Percentiles rank a stretch among this genome's conserved stretches.
Conservation (phyloP, 2,113 vertebrate species). For the Hippopotamus amphibius region DNA sequence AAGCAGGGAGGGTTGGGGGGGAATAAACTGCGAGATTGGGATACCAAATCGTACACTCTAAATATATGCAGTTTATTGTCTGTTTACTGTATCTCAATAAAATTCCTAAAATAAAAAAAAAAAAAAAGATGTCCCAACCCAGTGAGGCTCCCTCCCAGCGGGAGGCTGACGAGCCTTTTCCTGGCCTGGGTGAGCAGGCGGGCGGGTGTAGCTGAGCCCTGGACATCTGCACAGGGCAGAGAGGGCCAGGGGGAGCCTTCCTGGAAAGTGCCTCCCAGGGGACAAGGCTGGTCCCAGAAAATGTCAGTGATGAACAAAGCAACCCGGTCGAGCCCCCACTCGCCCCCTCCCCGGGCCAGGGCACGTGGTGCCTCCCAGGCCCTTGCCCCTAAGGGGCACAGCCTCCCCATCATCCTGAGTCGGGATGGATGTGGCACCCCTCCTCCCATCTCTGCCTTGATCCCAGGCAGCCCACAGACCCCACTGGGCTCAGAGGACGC, state of each 20-base stretch:
- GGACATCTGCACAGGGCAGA: neutral
- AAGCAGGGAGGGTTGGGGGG: too few relatives aligned
- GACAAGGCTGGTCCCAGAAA: conserved; percentile 56
- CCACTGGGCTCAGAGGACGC: fast-evolving
- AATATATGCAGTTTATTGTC: too few relatives aligned
- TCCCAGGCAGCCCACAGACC: neutral
- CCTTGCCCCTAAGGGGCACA: fast-evolving
- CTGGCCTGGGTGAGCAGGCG: neutral
- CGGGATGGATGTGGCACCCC: neutral
- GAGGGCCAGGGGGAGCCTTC: conserved; percentile 9
- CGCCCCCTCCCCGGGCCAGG: fast-evolving
- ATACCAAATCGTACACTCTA: too few relatives aligned
- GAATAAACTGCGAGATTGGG: too few relatives aligned
- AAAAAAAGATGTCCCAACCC: neutral
- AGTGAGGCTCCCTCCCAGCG: neutral
- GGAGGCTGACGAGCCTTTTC: neutral
- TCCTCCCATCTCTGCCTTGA: neutral
- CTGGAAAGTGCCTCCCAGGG: conserved; percentile 18
- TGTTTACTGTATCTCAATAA: too few relatives aligned
- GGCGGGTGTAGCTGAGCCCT: neutral
- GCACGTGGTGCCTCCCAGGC: neutral
- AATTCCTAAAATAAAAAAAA: too few relatives aligned
- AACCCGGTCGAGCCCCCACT: neutral
- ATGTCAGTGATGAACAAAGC: conserved; percentile 21
- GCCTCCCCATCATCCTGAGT: neutral